These are phyloP conservation scores for Cremastinae sp. DNA, from an alignment of 2,888 invertebrate genomes.

Conservation along the genomic window DNA sequence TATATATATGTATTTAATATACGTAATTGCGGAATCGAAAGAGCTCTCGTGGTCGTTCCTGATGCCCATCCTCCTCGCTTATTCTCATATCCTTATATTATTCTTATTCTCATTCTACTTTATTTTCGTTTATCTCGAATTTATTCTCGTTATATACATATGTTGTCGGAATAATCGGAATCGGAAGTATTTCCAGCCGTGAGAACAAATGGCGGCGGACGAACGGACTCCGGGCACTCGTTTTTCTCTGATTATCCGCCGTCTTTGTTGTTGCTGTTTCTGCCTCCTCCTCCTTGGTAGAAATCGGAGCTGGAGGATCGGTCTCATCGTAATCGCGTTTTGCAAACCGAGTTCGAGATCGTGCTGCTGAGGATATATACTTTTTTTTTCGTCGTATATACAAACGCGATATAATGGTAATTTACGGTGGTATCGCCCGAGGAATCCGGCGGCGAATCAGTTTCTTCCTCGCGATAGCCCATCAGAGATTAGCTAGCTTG, in stretches of 20 bases:
- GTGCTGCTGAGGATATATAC: constrained; percentile 39
- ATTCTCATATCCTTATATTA: constrained; percentile 50
- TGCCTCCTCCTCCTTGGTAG: too few species aligned
- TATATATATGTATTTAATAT: too few species aligned
- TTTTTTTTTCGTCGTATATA: constrained; percentile 37
- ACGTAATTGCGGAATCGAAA: too few species aligned
- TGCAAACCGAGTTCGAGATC: constrained; percentile 40
- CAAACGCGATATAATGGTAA: constrained; percentile 41
- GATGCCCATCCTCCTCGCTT: constrained; percentile 38
- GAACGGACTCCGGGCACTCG: constrained; percentile 51
- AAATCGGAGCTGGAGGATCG: too few species aligned
- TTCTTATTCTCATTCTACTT: too few species aligned
- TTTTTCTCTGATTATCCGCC: constrained; percentile 15
- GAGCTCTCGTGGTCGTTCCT: too few species aligned
- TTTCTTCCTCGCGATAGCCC: constrained; percentile 68
- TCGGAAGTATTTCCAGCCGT: constrained; percentile 59
- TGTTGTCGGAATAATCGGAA: constrained; percentile 49
- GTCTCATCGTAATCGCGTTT: constrained; percentile 42
- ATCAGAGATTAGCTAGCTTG: too few species aligned
- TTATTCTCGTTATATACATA: constrained; percentile 52
- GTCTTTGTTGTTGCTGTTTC: too few species aligned
- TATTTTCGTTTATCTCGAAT: too few species aligned
- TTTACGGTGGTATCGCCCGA: constrained; percentile 55
- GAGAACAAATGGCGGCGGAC: too few species aligned
- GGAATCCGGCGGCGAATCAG: constrained; percentile 56